Base-by-base conservation (phyloP, 2,888 invertebrate species). In the Amiota mariae region DNA sequence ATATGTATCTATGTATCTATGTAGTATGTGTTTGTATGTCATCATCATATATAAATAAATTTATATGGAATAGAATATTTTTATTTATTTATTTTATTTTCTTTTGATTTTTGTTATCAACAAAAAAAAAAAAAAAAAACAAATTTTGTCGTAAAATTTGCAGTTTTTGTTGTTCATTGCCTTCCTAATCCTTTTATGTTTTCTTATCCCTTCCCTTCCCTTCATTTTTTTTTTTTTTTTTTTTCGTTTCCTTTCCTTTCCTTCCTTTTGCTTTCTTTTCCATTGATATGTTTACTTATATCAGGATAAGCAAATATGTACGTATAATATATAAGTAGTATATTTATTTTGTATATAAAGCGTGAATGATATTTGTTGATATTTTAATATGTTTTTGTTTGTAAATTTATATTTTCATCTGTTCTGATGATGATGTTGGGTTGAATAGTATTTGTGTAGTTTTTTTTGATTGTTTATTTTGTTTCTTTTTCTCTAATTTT, bases 321-420 rank as follows among this genome's bases (percentile, higher is more conserved):
- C 8, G 18, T 51, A 68, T 54, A 68, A 8, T 59, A 59, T 59
- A 59, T 68, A 51, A 67, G n/a, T 46, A 18, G 13, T 64, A 15
- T 64, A 47, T 64, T 18, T 64, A 47, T 64, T 57, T 57, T 57
- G 24, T 63, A 63, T 63, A 63, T 71, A 57, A 66, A 66, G 56
- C 66, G 72, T 71, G 64, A 63, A 24, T 51, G 20, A 20, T 67
- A 51, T 66, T 66, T 66, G 36, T 36, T 63, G 48, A 18, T 49
- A 8, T 48, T 66, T 46, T 66, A 48, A 18, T 66, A 8, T 54
- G 1, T 54, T 54, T 11, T 59, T 59, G 12, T 18, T 13, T 24
- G 18, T 24, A 20, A 61, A 20, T 61, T 61, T 20, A n/a, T 54
- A 6, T 15, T 18, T 57, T 57, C 57, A 15, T 10, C 15, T 20